A percentile compares a stretch with the other conserved stretches of the same genome.
Evolutionary conservation across 2,888 invertebrate species (phyloP).

Genomic region (Noctua fimbriata): DNA sequence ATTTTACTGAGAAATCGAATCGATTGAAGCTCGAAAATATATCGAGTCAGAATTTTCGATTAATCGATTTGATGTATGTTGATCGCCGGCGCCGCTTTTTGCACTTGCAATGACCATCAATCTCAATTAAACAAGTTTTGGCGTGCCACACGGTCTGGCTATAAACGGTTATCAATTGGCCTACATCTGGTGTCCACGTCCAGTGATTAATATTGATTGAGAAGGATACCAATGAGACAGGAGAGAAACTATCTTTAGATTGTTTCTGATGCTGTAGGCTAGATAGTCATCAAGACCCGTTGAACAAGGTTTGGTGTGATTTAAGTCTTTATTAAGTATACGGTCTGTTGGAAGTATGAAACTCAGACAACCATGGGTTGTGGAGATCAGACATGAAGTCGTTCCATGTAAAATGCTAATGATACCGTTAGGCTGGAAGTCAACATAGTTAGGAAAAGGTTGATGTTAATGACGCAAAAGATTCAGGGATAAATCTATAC

Average conservation of each 20-base stretch:
- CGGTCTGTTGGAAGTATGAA: not conserved
- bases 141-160: conserved; percentile 48
- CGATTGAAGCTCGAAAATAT: conserved; percentile 60
- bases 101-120: conserved; percentile 60
- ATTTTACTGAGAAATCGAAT: conserved; percentile 73
- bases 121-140: conserved; percentile 60
- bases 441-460: not conserved
- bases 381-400: not conserved
- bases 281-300: not conserved
- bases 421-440: not conserved
- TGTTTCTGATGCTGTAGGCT: conserved; percentile 11
- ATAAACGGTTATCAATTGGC: conserved; percentile 59
- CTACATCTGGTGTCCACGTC: conserved; percentile 53
- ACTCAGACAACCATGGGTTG: not conserved
- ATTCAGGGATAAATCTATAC: too few species aligned
- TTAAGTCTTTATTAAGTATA: not conserved
- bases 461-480: not conserved
- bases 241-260: conserved; percentile 8
- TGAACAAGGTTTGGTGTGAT: not conserved
- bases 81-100: conserved; percentile 47
- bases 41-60: conserved; percentile 56
- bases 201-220: conserved; percentile 58
- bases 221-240: conserved; percentile 21
- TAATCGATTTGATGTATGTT: conserved; percentile 48
- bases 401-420: not conserved